Evolutionary conservation across 2,888 invertebrate species (phyloP).

Genomic region (Oscheius sp.): DNA sequence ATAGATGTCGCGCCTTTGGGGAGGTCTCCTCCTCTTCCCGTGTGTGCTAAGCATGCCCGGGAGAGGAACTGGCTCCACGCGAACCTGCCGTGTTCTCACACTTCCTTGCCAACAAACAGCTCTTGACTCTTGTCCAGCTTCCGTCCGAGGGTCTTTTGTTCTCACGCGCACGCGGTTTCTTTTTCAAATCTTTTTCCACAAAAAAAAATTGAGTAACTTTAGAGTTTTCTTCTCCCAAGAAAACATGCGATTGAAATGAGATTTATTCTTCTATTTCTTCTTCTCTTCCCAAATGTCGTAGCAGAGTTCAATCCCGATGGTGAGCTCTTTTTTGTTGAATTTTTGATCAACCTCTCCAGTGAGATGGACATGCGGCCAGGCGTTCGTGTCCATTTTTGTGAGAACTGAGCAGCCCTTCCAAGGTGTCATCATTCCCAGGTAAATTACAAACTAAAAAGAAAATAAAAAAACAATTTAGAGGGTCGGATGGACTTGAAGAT

Average conservation of each 20-base stretch:
- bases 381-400: conserved; percentile 39
- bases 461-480: background rate
- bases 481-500: conserved; percentile 9
- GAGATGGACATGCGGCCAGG: conserved; percentile 41
- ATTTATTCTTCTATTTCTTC: background rate
- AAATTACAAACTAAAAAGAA: background rate
- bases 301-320: conserved; percentile 21
- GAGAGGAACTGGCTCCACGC: conserved; percentile 4
- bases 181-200: background rate
- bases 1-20: conserved; percentile 11
- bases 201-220: background rate
- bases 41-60: background rate
- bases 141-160: background rate
- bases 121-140: background rate
- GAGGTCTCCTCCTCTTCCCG: background rate
- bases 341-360: conserved; percentile 20
- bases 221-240: background rate
- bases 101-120: background rate
- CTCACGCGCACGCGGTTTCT: background rate
- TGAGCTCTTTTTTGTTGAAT: background rate
- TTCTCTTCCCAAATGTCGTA: background rate
- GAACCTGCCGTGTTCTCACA: background rate
- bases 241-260: background rate
- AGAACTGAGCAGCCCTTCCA: conserved; percentile 40
- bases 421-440: conserved; percentile 37